Evolutionary conservation across 1,140 invertebrate genomes (phyloP).

Genomic region (Zaprionus taronus): DNA sequence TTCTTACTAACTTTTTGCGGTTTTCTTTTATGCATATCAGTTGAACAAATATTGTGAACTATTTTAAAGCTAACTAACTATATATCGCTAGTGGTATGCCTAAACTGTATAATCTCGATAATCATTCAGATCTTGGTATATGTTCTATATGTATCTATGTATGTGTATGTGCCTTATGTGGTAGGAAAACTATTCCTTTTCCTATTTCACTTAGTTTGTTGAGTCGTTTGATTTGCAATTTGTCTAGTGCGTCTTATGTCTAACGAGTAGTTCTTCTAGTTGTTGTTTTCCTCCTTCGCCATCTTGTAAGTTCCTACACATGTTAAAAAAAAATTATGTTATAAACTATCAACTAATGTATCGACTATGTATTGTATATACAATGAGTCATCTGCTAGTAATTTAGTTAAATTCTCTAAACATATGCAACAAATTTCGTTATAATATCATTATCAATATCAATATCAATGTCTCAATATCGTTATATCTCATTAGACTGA

Average conservation of each 20-base stretch:
- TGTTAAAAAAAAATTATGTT: slow-evolving; percentile 31
- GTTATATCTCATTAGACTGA: slow-evolving; percentile 6
- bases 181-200: slow-evolving; percentile 21
- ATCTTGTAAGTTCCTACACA: slow-evolving; percentile 13
- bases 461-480: slow-evolving; percentile 21
- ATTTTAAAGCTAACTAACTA: slow-evolving; percentile 40
- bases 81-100: slow-evolving; percentile 34
- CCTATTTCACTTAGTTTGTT: slow-evolving; percentile 34
- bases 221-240: slow-evolving; percentile 47
- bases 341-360: slow-evolving; percentile 26
- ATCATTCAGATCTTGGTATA: background rate
- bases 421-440: slow-evolving; percentile 62
- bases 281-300: background rate
- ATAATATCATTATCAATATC: slow-evolving; percentile 27
- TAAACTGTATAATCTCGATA: slow-evolving; percentile 8
- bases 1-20: background rate
- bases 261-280: slow-evolving; percentile 4
- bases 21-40: slow-evolving; percentile 14
- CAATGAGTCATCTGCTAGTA: slow-evolving; percentile 28
- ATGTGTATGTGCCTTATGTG: slow-evolving; percentile 12
- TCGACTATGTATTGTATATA: slow-evolving; percentile 35
- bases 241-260: slow-evolving; percentile 34
- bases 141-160: slow-evolving; percentile 19
- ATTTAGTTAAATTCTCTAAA: slow-evolving; percentile 33
- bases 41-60: slow-evolving; percentile 40